Evolutionary conservation across 2,797 vertebrate genomes (phyloP).

Genomic region (Tiaroga cobitis): DNA sequence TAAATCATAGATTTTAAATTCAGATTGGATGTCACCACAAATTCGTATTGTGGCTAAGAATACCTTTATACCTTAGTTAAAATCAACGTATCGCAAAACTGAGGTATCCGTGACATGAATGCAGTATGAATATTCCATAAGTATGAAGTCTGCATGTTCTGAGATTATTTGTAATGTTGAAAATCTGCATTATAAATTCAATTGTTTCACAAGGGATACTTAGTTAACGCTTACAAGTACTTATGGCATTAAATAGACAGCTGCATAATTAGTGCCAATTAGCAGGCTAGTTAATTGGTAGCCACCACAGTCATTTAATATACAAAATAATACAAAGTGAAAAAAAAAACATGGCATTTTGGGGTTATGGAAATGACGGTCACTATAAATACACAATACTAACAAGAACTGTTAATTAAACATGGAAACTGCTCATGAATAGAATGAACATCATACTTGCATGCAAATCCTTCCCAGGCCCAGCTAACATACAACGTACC

Average conservation of each 20-base stretch:
- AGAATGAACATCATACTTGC: too few relatives aligned
- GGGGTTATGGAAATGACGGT: too few relatives aligned
- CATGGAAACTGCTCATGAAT: too few relatives aligned
- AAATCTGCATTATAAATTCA: neutral
- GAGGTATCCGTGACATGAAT: neutral
- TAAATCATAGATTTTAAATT: slow-evolving; percentile 1
- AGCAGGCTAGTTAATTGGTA: neutral
- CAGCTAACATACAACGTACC: too few relatives aligned
- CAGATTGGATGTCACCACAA: neutral
- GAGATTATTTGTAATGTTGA: neutral
- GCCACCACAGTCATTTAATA: too few relatives aligned
- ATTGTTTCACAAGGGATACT: neutral
- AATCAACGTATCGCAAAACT: neutral
- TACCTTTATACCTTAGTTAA: neutral
- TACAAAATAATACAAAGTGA: too few relatives aligned
- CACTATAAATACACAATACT: too few relatives aligned
- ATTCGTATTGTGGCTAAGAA: neutral
- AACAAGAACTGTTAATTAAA: too few relatives aligned
- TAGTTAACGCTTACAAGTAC: neutral
- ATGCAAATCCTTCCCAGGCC: too few relatives aligned
- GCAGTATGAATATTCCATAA: too few relatives aligned
- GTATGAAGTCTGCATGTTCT: neutral
- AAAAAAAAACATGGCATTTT: too few relatives aligned
- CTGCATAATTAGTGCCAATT: neutral
- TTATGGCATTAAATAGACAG: neutral